Evolutionary conservation across 2,888 invertebrate genomes (phyloP).

Genomic region (Epirrhoe tristata): DNA sequence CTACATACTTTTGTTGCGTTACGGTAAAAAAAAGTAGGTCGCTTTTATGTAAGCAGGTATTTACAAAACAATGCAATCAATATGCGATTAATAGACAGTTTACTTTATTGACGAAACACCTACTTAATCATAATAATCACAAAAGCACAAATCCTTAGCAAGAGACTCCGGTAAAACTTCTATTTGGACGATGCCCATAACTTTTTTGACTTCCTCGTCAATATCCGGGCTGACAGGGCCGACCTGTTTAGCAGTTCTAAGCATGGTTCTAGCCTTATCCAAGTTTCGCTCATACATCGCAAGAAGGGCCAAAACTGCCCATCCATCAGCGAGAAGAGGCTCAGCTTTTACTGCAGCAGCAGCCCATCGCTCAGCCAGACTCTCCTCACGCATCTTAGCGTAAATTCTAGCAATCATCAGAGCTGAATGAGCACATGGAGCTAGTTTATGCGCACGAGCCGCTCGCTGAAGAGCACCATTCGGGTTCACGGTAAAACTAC

Average conservation of each 20-base stretch:
- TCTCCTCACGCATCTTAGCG: constrained; percentile 57
- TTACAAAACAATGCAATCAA: not conserved
- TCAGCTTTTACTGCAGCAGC: constrained; percentile 71
- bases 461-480: constrained; percentile 69
- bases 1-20: too few species aligned
- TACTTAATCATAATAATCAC: constrained; percentile 56
- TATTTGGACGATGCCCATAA: constrained; percentile 58
- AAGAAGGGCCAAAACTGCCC: constrained; percentile 72
- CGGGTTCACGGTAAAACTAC: constrained; percentile 57
- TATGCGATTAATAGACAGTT: not conserved
- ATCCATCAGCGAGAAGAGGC: constrained; percentile 72
- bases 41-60: not conserved
- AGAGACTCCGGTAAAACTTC: constrained; percentile 64
- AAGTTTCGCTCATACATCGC: constrained; percentile 65
- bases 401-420: constrained; percentile 69
- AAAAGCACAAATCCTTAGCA: constrained; percentile 68
- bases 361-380: constrained; percentile 71
- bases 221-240: constrained; percentile 69
- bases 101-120: not conserved
- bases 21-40: not conserved
- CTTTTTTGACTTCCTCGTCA: constrained; percentile 59
- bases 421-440: constrained; percentile 70
- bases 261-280: constrained; percentile 66
- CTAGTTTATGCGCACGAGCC: constrained; percentile 68
- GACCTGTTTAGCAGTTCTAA: constrained; percentile 71